phyloP scores from a whole-genome alignment of 2,797 vertebrate species.

The Tarsius wallacei region DNA sequence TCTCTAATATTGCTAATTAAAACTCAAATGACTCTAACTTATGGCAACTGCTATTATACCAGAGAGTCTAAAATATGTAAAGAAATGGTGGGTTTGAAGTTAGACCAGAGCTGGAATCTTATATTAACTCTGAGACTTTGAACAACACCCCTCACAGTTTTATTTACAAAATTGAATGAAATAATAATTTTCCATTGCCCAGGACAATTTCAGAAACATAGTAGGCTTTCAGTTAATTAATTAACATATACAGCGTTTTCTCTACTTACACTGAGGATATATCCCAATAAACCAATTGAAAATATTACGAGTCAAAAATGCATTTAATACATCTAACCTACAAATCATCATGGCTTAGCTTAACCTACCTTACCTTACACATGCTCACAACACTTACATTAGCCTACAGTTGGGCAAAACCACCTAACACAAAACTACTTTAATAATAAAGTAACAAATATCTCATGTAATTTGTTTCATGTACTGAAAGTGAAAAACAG shows the following conservation, averaged over 20 bases:
- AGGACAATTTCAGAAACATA: not conserved
- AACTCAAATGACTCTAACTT: not conserved
- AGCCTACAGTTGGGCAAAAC: not conserved
- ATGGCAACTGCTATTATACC: not conserved
- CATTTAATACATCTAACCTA: not conserved
- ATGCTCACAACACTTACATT: not conserved
- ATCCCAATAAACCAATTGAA: not conserved
- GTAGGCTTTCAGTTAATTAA: not conserved
- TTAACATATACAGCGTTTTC: not conserved
- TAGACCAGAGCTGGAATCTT: not conserved
- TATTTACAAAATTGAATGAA: not conserved
- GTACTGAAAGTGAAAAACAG: not conserved
- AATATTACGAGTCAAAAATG: not conserved
- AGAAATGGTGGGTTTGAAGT: not conserved
- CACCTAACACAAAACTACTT: not conserved
- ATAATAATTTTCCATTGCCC: not conserved
- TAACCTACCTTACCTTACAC: not conserved
- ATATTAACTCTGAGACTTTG: not conserved
- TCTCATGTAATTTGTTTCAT: not conserved
- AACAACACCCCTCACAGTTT: not conserved
- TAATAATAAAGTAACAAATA: not conserved
- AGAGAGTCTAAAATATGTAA: not conserved
- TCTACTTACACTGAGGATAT: not conserved
- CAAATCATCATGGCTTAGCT: not conserved
- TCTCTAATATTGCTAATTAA: slow-evolving; percentile 20